Percentiles rank a stretch among this genome's conserved stretches.
Conservation (phyloP, 2,888 invertebrate species). For the Microplitis manilae region DNA sequence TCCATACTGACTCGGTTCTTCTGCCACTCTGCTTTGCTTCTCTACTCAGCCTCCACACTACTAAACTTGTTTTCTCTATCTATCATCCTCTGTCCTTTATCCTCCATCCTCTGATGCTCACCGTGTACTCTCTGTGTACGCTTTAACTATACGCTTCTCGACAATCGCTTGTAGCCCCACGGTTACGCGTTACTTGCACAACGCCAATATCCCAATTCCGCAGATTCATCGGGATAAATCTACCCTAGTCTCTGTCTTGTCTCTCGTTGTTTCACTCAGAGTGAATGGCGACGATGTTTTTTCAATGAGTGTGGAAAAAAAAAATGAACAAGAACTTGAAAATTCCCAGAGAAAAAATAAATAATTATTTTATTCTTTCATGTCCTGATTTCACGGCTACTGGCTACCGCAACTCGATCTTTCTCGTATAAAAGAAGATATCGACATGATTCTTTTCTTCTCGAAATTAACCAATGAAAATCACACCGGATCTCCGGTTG, state of each 20-base stretch:
- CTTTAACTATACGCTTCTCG: constrained; percentile 8
- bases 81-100: constrained; percentile 23
- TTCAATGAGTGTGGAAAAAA: not conserved
- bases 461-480: constrained; percentile 43
- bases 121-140: not conserved
- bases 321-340: not conserved
- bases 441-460: not conserved
- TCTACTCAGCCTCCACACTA: not conserved
- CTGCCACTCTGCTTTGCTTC: constrained; percentile 9
- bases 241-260: constrained; percentile 3
- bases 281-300: not conserved
- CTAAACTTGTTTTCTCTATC: constrained; percentile 25
- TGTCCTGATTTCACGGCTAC: constrained; percentile 36
- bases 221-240: constrained; percentile 6
- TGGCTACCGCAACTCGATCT: constrained; percentile 11
- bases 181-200: constrained; percentile 24
- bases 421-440: constrained; percentile 5
- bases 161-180: constrained; percentile 8
- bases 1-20: constrained; percentile 28
- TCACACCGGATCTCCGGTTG: constrained; percentile 54
- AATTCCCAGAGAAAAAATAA: constrained; percentile 5
- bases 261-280: not conserved
- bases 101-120: not conserved
- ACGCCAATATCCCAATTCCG: constrained; percentile 20
- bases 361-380: constrained; percentile 13